Evolutionary conservation across 2,113 vertebrate genomes (phyloP), one percentile per base, ranked within the genome.

Genomic region (Aegithalos caudatus): DNA sequence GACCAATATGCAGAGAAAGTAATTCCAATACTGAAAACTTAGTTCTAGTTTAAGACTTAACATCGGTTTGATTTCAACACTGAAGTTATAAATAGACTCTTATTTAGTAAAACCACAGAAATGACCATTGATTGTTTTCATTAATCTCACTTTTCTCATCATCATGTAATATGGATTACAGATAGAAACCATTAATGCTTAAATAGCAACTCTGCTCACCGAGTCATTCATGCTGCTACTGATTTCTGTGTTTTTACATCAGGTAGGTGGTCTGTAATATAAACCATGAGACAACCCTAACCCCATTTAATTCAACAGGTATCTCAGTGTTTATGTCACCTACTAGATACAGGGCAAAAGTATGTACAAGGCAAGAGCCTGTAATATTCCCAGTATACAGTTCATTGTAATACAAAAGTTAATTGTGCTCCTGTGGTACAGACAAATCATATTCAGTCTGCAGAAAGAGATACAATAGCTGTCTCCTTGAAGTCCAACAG

Each of bases 61-160:
- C 50, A 61, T 64, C 93, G 96, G 62, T 97, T 95, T 72, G 65
- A 97, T 95, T 96, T 88, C 90, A 97, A 96, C 57, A 89, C 53
- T 7, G 6, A 97, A 96, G 80, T 86, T 95, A 97, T 95, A 96
- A 96, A 97, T 87, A 40, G 82, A 95, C 87, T 96, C 60, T 96
- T 98, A 97, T 95, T 97, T 98, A 96, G 95, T 91, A 97, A 95
- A 97, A 96, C 93, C 92, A 96, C 61, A 91, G 89, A 97, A 97
- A 97, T 97, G 94, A 87, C 81, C 92, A 98, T 94, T 96, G 96
- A 97, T 96, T 97, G 90, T 97, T 92, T 97, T 96, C 97, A 98
- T 98, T 97, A 97, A 97, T 98, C 97, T 97, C 94, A 97, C 96
- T 98, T 97, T 96, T 97, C 90, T 97, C 94, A 97, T 97, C 94